Base-by-base conservation (phyloP, 2,113 vertebrate genomes). In the Bubo blakistoni region DNA sequence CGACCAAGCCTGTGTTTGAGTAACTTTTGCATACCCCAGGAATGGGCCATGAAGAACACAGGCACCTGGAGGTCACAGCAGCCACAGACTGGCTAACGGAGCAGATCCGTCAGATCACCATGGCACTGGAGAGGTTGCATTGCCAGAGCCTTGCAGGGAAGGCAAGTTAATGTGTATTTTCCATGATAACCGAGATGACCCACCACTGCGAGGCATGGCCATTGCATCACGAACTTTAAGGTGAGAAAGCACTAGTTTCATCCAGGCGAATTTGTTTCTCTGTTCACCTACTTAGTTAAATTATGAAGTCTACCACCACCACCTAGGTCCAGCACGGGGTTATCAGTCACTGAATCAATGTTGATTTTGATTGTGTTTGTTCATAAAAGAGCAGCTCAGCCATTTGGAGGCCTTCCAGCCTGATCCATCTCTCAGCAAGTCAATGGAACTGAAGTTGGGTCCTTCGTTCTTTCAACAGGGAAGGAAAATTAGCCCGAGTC, bases 41-140 rank as follows among this genome's bases (percentile, higher is more conserved):
- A 71, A 76, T 1, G 13, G 59, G 24, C 12, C 57, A 74, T 0
- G 0, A 6, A 7, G 6, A 52, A 62, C 67, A 81, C 47, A 77
- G 78, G 66, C 49, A 82, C 44, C 19, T 22, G 12, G 57, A 57
- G 40, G 61, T 79, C 40, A 80, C 58, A 57, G 8, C 30, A 80
- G 61, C 44, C 15, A 0, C 1, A 2, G n/a, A 55, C 14, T 15
- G 0, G n/a, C 40, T 54, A 32, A 54, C 1, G 10, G 69, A 47
- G 5, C 21, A 29, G 51, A 47, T 81, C 54, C 30, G 11, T 44
- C 58, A 55, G 49, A 32, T 40, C 67, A 11, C 36, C 34, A 1
- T 0, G 2, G 36, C 52, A 26, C 22, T 13, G 49, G 36, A 74
- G n/a, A 55, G 57, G 58, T 5, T 21, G 66, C 57, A 30, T 51